Evolutionary conservation across 2,113 vertebrate species (phyloP), one percentile per base, ranked within the genome.

Genomic region (Corythaixoides concolor): DNA sequence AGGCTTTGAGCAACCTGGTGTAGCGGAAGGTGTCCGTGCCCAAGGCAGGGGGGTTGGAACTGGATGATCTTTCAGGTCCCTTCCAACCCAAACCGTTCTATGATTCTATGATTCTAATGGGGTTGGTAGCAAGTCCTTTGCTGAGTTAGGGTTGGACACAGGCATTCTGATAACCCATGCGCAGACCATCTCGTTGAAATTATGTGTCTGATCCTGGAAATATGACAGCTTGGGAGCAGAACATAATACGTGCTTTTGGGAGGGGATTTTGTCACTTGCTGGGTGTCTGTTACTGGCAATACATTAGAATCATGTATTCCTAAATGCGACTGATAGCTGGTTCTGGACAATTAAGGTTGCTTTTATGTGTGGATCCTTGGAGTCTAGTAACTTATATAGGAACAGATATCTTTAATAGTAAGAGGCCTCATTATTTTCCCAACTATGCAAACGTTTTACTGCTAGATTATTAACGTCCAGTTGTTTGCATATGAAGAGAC

Each of bases 391-490:
- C 6, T 74, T 85, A 74, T 2, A 55, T 5, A 79, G 49, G 24
- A 86, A 73, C 49, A 77, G 59, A 45, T 58, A 84, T 8, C 72
- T 92, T 84, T 89, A 82, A 63, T 59, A 68, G 33, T 70, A 58
- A 52, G 28, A 96, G 49, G 17, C 43, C 53, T 96, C 43, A 15
- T 89, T 96, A 85, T 95, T 92, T 96, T 88, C 32, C 77, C 60
- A 75, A 26, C 33, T 37, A 26, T 63, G 85, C 67, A 60, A 45
- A 82, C 86, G 26, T 26, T 67, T 91, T 81, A 28, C 30, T 87
- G 69, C 67, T 76, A 5, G 32, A 37, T 92, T 91, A 75, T 93
- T 93, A 28, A 77, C 45, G 18, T 41, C 47, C 60, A 33, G 16
- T 67, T 96, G 35, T 62, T 92, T 82, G 37, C 19, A 22, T 35